Conservation (phyloP, 2,888 invertebrate genomes). For the Mesorhabditis sp. region DNA sequence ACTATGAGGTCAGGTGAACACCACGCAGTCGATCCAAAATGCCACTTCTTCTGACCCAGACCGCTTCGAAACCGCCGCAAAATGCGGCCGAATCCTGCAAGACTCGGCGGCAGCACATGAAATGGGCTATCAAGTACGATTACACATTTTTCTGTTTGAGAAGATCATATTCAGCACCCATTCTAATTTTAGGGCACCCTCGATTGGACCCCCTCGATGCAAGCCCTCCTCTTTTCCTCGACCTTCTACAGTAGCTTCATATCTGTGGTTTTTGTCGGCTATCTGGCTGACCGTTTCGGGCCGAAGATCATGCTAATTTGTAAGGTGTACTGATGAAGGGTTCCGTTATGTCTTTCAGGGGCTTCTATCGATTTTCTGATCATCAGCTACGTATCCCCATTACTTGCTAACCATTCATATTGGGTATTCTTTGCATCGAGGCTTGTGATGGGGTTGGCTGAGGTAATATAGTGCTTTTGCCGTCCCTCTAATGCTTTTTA, state of each 20-base stretch:
- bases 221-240: neutral
- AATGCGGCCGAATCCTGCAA: too few relatives aligned
- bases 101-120: too few relatives aligned
- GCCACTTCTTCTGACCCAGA: too few relatives aligned
- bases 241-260: neutral
- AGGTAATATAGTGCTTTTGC: neutral
- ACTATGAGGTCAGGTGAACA: too few relatives aligned
- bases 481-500: neutral
- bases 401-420: neutral
- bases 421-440: neutral
- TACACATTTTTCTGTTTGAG: too few relatives aligned
- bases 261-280: neutral
- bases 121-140: too few relatives aligned
- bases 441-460: neutral
- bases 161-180: too few relatives aligned
- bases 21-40: too few relatives aligned
- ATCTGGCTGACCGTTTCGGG: neutral
- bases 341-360: neutral
- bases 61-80: too few relatives aligned
- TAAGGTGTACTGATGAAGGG: neutral
- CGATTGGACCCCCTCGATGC: conserved; percentile 5
- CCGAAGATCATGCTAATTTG: neutral
- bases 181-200: neutral
- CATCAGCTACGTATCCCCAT: neutral
- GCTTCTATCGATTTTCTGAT: neutral